Evolutionary conservation across 2,888 invertebrate species (phyloP).

Genomic region (Dasypogon diadema): DNA sequence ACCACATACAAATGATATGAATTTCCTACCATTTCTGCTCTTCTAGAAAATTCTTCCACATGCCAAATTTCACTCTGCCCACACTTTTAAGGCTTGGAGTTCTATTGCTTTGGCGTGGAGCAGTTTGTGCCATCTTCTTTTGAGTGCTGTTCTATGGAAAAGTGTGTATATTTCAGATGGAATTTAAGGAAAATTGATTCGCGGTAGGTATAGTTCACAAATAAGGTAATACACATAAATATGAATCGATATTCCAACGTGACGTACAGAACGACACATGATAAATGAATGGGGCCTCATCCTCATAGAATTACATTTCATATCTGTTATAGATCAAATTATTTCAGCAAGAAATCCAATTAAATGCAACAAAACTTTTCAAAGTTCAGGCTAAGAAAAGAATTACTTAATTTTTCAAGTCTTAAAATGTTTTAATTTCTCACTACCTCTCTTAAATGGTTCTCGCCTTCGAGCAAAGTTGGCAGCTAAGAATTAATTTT

Average conservation of each 20-base stretch:
- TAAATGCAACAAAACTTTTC: no score
- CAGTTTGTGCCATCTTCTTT: constrained; percentile 17
- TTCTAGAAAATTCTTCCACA: constrained; percentile 12
- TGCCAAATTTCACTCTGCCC: constrained; percentile 30
- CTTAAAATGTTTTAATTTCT: no score
- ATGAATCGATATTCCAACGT: background rate
- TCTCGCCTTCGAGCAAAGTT: background rate
- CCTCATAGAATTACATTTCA: no score
- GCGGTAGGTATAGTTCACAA: background rate
- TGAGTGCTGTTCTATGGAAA: background rate
- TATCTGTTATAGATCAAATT: no score
- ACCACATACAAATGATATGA: constrained; percentile 13
- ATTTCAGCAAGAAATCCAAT: no score
- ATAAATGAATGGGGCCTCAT: no score
- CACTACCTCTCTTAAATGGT: no score
- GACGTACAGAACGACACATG: background rate
- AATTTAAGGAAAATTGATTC: no score
- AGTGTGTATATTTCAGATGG: no score
- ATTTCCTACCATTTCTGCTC: constrained; percentile 2
- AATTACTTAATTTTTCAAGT: no score
- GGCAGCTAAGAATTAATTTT: background rate
- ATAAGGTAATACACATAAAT: background rate
- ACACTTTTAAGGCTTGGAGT: background rate
- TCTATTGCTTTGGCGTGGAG: background rate
- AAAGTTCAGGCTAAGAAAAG: background rate